Evolutionary conservation across 2,797 vertebrate genomes (phyloP).

Genomic region (Poeciliopsis turneri): DNA sequence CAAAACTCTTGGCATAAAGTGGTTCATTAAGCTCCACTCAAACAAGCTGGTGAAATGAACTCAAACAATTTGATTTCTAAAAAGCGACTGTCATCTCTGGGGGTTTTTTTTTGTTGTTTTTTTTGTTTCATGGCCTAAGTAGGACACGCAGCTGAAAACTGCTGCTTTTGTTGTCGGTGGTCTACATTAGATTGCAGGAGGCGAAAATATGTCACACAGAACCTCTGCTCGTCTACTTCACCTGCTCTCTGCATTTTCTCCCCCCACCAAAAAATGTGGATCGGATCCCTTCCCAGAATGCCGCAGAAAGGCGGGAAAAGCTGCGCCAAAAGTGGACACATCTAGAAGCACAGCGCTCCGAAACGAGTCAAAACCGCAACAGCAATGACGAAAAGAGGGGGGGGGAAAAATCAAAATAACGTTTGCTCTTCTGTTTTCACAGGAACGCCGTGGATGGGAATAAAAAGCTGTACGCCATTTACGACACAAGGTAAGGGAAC

Average conservation of each 20-base stretch:
- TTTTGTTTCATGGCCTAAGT: slow-evolving; percentile 22
- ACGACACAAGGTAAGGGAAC: slow-evolving; percentile 90
- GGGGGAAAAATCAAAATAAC: slow-evolving; percentile 13
- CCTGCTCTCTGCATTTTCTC: slow-evolving; percentile 8
- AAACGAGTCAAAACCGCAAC: neutral
- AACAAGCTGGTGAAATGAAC: neutral
- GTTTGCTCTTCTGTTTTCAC: slow-evolving; percentile 61
- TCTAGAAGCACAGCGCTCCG: neutral
- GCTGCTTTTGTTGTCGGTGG: slow-evolving; percentile 26
- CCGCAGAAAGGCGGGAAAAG: neutral
- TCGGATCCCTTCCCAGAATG: neutral
- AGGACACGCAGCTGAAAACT: slow-evolving; percentile 34
- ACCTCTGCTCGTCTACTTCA: slow-evolving; percentile 2
- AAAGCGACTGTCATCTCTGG: neutral
- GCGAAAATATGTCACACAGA: slow-evolving; percentile 21
- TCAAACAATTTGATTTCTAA: neutral
- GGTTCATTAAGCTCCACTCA: neutral
- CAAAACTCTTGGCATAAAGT: neutral
- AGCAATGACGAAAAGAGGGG: too few species aligned
- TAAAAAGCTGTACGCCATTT: slow-evolving; percentile 91
- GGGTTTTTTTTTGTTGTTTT: too few species aligned
- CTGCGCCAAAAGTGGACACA: neutral
- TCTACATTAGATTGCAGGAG: slow-evolving; percentile 36
- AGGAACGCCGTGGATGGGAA: slow-evolving; percentile 95
- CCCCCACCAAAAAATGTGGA: neutral